These are phyloP conservation scores for Novumbra hubbsi DNA, from an alignment of 2,797 vertebrate species.

Conservation along the genomic window DNA sequence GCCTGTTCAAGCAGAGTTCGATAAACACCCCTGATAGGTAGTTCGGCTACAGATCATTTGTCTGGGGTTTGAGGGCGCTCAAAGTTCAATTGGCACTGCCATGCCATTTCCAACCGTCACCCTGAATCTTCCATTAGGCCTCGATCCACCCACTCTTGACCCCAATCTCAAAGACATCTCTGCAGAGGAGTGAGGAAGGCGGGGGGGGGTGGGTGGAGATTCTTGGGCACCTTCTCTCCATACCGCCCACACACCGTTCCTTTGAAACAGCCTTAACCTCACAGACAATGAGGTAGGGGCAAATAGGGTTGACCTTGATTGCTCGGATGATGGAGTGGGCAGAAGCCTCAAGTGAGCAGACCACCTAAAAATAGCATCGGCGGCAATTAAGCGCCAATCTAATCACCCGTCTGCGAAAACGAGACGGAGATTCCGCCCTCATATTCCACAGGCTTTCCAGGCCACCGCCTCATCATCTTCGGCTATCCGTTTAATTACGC, in stretches of 20 bases:
- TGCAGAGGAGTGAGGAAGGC: constrained; percentile 3
- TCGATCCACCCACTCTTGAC: constrained; percentile 60
- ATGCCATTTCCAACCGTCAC: constrained; percentile 42
- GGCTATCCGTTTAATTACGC: constrained; percentile 73
- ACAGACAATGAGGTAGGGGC: constrained; percentile 44
- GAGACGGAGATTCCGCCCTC: constrained; percentile 68
- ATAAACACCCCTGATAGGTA: background rate
- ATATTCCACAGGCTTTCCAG: constrained; percentile 57
- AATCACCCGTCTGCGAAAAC: constrained; percentile 69
- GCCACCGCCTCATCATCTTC: constrained; percentile 66
- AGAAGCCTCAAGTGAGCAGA: constrained; percentile 37
- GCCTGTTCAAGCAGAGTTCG: background rate
- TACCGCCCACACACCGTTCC: constrained; percentile 33
- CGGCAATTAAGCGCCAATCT: constrained; percentile 72
- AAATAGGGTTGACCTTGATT: constrained; percentile 63
- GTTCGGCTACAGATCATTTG: background rate
- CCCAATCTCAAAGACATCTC: constrained; percentile 60
- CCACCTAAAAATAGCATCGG: constrained; percentile 70
- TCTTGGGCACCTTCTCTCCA: constrained; percentile 16
- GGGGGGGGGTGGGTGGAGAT: background rate
- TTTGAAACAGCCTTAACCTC: constrained; percentile 39
- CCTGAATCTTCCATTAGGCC: constrained; percentile 41
- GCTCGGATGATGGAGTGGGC: constrained; percentile 23
- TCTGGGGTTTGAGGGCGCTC: constrained; percentile 5
- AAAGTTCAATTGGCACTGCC: constrained; percentile 53